phyloP scores from a whole-genome alignment of 2,113 vertebrate genomes.

The Rhadina sibilatrix region DNA sequence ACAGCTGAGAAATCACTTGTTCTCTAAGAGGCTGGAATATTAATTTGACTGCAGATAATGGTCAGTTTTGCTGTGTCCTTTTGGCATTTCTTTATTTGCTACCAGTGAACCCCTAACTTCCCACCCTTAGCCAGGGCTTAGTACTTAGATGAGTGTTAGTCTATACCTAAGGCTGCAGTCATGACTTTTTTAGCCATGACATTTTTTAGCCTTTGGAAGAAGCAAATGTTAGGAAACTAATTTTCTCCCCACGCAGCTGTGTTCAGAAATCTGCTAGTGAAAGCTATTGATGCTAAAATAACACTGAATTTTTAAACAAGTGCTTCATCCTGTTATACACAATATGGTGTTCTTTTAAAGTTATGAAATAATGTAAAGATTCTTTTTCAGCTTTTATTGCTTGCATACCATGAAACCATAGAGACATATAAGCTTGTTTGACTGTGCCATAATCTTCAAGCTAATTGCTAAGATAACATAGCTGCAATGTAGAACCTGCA shows the following conservation, averaged over 20 bases:
- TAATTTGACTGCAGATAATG: neutral
- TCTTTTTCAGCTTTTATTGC: neutral
- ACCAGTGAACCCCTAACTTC: neutral
- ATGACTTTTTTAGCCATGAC: constrained; percentile 15
- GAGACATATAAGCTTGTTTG: neutral
- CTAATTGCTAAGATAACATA: neutral
- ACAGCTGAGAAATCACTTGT: neutral
- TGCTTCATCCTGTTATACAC: neutral
- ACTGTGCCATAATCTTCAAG: neutral
- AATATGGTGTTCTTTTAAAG: neutral
- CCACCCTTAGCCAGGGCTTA: neutral
- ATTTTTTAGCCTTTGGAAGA: constrained; percentile 50
- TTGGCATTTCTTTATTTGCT: constrained; percentile 18
- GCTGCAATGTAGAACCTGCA: neutral
- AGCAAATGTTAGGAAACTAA: constrained; percentile 50
- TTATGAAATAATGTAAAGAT: neutral
- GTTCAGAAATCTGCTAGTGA: constrained; percentile 25
- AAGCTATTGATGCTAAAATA: constrained; percentile 49
- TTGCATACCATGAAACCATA: neutral
- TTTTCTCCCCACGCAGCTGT: constrained; percentile 6
- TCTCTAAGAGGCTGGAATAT: neutral
- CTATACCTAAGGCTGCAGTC: neutral
- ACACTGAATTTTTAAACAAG: constrained; percentile 37
- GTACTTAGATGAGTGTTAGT: neutral
- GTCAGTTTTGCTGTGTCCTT: neutral